Conservation (phyloP, 2,113 vertebrate species). For the Ascaphus truei region DNA sequence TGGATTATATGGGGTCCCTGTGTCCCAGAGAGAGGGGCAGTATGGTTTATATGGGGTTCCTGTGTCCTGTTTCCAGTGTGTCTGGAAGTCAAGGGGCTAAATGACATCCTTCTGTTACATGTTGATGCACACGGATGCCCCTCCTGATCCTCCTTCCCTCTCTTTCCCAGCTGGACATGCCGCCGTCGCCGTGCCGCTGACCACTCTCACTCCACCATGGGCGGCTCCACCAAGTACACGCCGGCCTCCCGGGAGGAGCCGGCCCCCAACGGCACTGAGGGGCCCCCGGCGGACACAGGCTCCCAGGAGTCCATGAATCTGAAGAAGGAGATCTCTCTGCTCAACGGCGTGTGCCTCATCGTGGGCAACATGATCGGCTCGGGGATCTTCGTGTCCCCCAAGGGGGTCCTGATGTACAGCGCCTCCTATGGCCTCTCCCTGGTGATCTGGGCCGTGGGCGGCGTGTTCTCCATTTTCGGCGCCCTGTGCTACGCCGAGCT, state of each 20-base stretch:
- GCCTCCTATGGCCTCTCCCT: constrained; percentile 82
- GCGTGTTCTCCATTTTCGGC: constrained; percentile 83
- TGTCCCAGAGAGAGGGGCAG: no score
- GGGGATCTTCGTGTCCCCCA: constrained; percentile 89
- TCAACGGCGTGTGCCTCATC: constrained; percentile 84
- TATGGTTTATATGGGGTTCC: no score
- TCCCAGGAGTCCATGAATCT: constrained; percentile 62
- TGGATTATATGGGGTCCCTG: no score
- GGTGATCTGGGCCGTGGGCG: constrained; percentile 80
- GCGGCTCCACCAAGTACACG: constrained; percentile 47
- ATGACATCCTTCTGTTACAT: neutral
- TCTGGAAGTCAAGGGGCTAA: neutral
- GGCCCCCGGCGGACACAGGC: neutral
- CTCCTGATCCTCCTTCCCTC: neutral
- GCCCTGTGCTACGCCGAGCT: constrained; percentile 89
- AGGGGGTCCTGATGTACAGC: constrained; percentile 84
- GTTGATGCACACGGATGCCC: neutral
- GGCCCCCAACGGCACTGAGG: neutral
- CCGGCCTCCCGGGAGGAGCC: constrained; percentile 44
- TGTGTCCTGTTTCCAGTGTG: neutral
- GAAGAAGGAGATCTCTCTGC: constrained; percentile 86
- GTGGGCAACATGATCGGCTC: constrained; percentile 96
- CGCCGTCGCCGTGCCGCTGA: constrained; percentile 40
- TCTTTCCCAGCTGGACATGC: constrained; percentile 20
- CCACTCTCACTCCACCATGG: constrained; percentile 54